Conservation (phyloP, 2,113 vertebrate genomes). For the Lepisosteus osseus region DNA sequence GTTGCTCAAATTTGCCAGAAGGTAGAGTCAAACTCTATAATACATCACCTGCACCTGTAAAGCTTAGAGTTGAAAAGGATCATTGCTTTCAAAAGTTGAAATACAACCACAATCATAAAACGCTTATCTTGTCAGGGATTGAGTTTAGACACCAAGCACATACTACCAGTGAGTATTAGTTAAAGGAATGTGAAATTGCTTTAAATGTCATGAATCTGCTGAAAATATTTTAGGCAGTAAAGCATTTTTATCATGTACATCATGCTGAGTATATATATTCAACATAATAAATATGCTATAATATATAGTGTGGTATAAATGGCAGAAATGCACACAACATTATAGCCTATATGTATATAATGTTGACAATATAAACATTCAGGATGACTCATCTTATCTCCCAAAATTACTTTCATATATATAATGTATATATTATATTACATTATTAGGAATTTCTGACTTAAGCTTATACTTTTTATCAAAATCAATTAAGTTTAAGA, state of each 20-base stretch:
- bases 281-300: too few relatives aligned
- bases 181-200: background rate
- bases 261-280: background rate
- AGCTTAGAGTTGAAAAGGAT: conserved; percentile 26
- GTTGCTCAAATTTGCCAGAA: conserved; percentile 22
- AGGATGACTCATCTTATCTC: too few relatives aligned
- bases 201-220: conserved; percentile 3
- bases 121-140: background rate
- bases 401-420: too few relatives aligned
- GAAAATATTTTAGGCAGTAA: background rate
- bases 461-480: too few relatives aligned
- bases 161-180: conserved; percentile 5
- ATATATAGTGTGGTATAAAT: too few relatives aligned
- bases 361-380: too few relatives aligned
- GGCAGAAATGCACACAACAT: too few relatives aligned
- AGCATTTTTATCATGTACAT: background rate
- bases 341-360: too few relatives aligned
- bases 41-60: conserved; percentile 24
- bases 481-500: too few relatives aligned
- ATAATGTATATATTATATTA: too few relatives aligned
- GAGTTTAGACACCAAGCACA: conserved; percentile 27
- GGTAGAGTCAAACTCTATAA: conserved; percentile 20
- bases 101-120: conserved; percentile 28
- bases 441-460: too few relatives aligned
- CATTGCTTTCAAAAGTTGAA: conserved; percentile 24